Evolutionary conservation across 2,888 invertebrate species (phyloP).

Genomic region (Drosophila prostipennis): DNA sequence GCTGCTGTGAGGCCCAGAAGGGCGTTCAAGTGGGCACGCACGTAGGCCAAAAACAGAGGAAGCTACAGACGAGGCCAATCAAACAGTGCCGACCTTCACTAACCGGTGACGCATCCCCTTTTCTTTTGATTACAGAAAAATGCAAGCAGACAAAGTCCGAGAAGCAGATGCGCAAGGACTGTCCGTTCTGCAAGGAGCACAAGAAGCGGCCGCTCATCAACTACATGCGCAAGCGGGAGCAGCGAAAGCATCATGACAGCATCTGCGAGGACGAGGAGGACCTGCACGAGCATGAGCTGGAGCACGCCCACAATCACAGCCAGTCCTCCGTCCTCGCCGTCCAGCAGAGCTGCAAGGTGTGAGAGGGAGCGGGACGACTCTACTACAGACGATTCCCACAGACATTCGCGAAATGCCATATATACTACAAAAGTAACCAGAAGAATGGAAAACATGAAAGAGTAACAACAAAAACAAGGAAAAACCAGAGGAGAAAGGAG

Average conservation of each 20-base stretch:
- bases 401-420: conserved; percentile 61
- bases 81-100: conserved; percentile 3
- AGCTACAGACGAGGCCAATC: neutral
- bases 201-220: conserved; percentile 85
- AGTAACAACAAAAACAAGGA: conserved; percentile 29
- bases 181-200: conserved; percentile 85
- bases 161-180: conserved; percentile 83
- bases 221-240: conserved; percentile 85
- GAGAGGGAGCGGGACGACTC: conserved; percentile 26
- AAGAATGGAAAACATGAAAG: conserved; percentile 40
- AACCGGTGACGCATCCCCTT: conserved; percentile 10
- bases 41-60: conserved; percentile 51
- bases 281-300: conserved; percentile 63
- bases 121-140: conserved; percentile 26
- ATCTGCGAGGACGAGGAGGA: conserved; percentile 85
- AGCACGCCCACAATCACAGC: conserved; percentile 78
- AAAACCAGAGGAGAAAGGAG: conserved; percentile 28
- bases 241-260: conserved; percentile 85
- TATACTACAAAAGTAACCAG: conserved; percentile 41
- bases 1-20: conserved; percentile 28
- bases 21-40: conserved; percentile 50
- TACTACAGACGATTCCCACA: conserved; percentile 3
- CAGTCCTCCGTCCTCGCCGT: conserved; percentile 56
- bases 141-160: conserved; percentile 81
- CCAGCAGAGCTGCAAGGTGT: conserved; percentile 73